A percentile compares a stretch with the other conserved stretches of the same genome.
Evolutionary conservation across 2,888 invertebrate species (phyloP).

Genomic region (Rhamnusium bicolor): DNA sequence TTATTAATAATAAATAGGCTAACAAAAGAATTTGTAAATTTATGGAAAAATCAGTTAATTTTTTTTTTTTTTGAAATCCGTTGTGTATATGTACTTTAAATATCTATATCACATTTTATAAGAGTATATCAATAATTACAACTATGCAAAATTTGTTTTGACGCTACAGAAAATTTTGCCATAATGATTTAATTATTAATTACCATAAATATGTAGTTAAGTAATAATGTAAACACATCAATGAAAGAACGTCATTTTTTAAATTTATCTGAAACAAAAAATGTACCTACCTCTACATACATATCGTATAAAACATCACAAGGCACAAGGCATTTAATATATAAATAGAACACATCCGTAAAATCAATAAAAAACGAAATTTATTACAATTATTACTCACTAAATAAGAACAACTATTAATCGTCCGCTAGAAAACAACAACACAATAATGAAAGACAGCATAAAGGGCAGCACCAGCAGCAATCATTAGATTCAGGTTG

Average conservation of each 20-base stretch:
- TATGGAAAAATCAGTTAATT: no score
- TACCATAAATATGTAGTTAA: background rate
- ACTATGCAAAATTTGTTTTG: background rate
- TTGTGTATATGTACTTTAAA: no score
- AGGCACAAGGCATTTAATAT: background rate
- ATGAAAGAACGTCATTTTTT: background rate
- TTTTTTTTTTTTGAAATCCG: no score
- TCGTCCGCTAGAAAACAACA: slow-evolving; percentile 42
- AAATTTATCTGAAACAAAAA: no score
- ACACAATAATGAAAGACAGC: slow-evolving; percentile 47
- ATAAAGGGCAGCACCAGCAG: slow-evolving; percentile 47
- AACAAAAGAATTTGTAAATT: no score
- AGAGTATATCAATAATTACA: no score
- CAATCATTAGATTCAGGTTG: background rate
- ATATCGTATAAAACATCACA: background rate
- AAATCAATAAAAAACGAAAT: background rate
- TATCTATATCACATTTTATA: background rate
- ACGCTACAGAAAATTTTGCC: background rate
- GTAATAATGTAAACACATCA: background rate
- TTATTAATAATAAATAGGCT: no score
- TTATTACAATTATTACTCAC: background rate
- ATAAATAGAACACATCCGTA: background rate
- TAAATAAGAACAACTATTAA: background rate
- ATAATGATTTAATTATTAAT: no score
- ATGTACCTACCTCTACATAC: background rate